phyloP scores from a whole-genome alignment of 2,113 vertebrate species.

The Hippopotamus amphibius region DNA sequence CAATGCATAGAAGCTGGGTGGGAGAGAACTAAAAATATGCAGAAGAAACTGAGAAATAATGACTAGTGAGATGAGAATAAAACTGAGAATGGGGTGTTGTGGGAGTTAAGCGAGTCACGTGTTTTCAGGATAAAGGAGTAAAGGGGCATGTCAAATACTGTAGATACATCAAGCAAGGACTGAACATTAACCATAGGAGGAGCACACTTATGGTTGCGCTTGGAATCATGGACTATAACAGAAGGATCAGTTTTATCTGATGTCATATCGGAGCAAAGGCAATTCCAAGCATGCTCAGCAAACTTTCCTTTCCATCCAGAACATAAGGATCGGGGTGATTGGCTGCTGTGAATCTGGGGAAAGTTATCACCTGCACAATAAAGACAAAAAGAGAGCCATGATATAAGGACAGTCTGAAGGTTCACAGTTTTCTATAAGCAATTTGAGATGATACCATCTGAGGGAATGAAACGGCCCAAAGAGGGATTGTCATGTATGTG shows the following conservation, averaged over 20 bases:
- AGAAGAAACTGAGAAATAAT: neutral
- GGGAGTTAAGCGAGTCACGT: neutral
- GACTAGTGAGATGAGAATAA: neutral
- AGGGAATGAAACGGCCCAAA: neutral
- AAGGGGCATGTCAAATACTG: neutral
- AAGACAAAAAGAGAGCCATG: slow-evolving; percentile 35
- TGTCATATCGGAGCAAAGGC: neutral
- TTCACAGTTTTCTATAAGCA: neutral
- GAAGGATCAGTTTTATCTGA: neutral
- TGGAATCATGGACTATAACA: neutral
- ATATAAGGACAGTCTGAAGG: neutral
- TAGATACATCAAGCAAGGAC: neutral
- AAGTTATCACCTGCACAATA: slow-evolving; percentile 16
- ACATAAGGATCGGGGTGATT: slow-evolving; percentile 20
- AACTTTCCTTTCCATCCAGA: slow-evolving; percentile 48
- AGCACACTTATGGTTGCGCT: neutral
- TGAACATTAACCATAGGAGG: neutral
- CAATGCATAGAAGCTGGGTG: neutral
- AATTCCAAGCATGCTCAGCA: slow-evolving; percentile 35
- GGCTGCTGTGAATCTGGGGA: neutral
- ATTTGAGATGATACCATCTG: neutral
- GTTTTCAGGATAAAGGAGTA: neutral
- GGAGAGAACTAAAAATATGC: neutral
- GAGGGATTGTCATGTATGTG: neutral
- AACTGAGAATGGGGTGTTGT: neutral